Evolutionary conservation across 1,140 invertebrate genomes (phyloP), one percentile per base, ranked within the genome.

Genomic region (Drosophila sucinea): DNA sequence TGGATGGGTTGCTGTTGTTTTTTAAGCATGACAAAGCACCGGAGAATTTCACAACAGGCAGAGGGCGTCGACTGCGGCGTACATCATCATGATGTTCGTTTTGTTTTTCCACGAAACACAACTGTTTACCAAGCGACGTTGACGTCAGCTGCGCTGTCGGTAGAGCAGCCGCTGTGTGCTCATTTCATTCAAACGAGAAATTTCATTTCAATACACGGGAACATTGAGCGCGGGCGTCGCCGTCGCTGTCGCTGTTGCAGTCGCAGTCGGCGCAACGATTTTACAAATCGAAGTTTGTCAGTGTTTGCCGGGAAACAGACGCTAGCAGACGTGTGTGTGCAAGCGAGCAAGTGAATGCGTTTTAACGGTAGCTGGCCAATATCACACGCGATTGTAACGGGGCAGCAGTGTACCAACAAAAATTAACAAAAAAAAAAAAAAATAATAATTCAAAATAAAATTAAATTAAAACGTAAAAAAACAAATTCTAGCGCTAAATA

Each of bases 31-130:
- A 86, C 84, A 87, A 89, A 89, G 84, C 84, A 84, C 84, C 84
- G 84, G 83, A 87, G 84, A 89, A 87, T 89, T 89, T 89, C 84
- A 89, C 84, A 89, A 89, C 84, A 87, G 83, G 79, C 74, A 35
- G 55, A 30, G 27, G 27, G 27, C 54, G 44, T 27, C 44, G 44
- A 27, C 44, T 25, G 44, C 44, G 27, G 23, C 23, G 65, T 89
- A 87, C 80, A 80, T 87, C 84, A 87, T 89, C 54, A 86, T 86
- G 83, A 86, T 86, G 83, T 86, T 87, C 83, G 84, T 87, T 82
- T 89, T 87, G 84, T 87, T 87, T 87, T 87, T 87, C 84, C 84
- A 87, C 84, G 84, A 87, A 87, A 87, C 84, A 87, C 84, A 87
- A 87, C 84, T 89, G 84, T 90, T 89, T 90, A 90, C 85, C 73